phyloP scores from a whole-genome alignment of 2,797 vertebrate species.

The Linurgus olivaceus region DNA sequence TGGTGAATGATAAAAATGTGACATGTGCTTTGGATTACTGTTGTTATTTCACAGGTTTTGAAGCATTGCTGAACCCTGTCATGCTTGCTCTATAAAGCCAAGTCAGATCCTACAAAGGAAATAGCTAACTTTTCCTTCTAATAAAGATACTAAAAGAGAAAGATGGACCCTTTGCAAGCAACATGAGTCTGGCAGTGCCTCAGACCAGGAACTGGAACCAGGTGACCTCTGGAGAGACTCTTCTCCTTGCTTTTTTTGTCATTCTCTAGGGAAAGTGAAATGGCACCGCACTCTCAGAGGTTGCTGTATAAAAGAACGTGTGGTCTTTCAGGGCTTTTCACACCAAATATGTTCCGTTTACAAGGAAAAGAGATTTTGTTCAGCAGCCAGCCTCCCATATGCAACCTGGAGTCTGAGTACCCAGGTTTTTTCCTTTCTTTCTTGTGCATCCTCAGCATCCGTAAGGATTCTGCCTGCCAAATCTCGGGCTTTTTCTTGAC shows the following conservation, averaged over 20 bases:
- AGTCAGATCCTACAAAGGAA: not conserved
- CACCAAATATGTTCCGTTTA: constrained; percentile 68
- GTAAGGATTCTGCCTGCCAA: constrained; percentile 59
- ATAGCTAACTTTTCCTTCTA: constrained; percentile 9
- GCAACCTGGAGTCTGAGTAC: constrained; percentile 64
- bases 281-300: not conserved
- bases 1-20: constrained; percentile 22
- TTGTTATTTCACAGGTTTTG: constrained; percentile 59
- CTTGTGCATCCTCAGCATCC: constrained; percentile 45
- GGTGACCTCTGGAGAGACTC: not conserved
- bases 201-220: not conserved
- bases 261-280: not conserved
- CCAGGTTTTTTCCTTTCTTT: constrained; percentile 67
- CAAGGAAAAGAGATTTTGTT: constrained; percentile 65
- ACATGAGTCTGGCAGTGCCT: not conserved
- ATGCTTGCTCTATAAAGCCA: constrained; percentile 16
- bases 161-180: not conserved
- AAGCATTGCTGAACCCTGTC: constrained; percentile 50
- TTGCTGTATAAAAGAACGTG: constrained; percentile 50
- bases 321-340: constrained; percentile 67
- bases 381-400: constrained; percentile 64
- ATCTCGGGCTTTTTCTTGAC: constrained; percentile 53
- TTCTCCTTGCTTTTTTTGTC: constrained; percentile 3
- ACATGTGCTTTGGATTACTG: constrained; percentile 28
- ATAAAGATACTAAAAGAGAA: not conserved